These are phyloP conservation scores for Solen grandis DNA, from an alignment of 1,140 invertebrate species.

Conservation along the genomic window DNA sequence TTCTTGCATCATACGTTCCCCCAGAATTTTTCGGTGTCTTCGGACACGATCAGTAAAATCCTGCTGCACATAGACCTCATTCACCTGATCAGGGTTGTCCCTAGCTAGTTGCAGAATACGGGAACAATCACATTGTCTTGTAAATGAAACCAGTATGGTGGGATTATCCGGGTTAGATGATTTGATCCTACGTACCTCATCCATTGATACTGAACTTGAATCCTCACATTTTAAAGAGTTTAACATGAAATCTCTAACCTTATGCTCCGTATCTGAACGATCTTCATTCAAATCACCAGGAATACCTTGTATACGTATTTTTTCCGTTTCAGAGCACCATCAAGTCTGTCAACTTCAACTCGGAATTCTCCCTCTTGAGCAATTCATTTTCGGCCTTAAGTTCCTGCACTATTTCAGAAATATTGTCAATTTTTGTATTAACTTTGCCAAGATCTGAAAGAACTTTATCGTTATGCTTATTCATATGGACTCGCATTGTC, in stretches of 20 bases:
- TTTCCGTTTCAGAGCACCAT: not conserved
- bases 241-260: not conserved
- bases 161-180: not conserved
- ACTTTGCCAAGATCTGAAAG: not conserved
- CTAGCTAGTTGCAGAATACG: not conserved
- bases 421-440: not conserved
- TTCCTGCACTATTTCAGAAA: not conserved
- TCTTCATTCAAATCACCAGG: not conserved
- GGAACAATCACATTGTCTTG: not conserved
- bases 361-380: not conserved
- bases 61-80: not conserved
- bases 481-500: not conserved
- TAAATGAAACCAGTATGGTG: not conserved
- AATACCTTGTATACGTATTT: not conserved
- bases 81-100: not conserved
- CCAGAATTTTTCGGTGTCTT: slow-evolving; percentile 16
- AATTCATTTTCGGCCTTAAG: not conserved
- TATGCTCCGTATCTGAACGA: not conserved
- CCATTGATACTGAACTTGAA: not conserved
- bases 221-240: not conserved
- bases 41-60: slow-evolving; percentile 13
- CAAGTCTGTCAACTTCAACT: not conserved
- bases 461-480: not conserved
- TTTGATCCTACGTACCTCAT: not conserved
- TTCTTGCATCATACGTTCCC: slow-evolving; percentile 8